Percentiles rank a stretch among this genome's conserved stretches.
Conservation (phyloP, 2,797 vertebrate genomes). For the Vireo griseus region DNA sequence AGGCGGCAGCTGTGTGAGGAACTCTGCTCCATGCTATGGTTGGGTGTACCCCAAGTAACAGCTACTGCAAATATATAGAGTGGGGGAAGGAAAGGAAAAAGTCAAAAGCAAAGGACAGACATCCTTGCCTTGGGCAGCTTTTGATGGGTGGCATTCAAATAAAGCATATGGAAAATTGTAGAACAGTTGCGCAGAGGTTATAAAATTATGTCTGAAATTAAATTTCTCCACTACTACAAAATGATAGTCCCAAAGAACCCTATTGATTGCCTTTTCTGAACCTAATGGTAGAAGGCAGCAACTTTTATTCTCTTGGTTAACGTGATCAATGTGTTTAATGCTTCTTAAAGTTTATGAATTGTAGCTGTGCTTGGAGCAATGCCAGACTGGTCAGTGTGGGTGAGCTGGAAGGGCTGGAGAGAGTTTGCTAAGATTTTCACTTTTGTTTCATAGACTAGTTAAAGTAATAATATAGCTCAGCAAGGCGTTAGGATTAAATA, state of each 20-base stretch:
- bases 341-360: slow-evolving; percentile 54
- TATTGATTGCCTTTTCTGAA: slow-evolving; percentile 31
- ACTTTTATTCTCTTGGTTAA: slow-evolving; percentile 50
- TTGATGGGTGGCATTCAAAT: slow-evolving; percentile 36
- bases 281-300: slow-evolving; percentile 47
- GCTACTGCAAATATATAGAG: not conserved
- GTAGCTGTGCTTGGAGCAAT: slow-evolving; percentile 41
- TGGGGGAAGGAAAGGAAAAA: not conserved
- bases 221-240: slow-evolving; percentile 27
- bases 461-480: not conserved
- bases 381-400: slow-evolving; percentile 21
- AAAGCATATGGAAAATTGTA: slow-evolving; percentile 59
- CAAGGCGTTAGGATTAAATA: not conserved
- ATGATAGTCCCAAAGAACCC: slow-evolving; percentile 63
- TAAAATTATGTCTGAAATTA: slow-evolving; percentile 54
- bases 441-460: not conserved
- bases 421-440: not conserved
- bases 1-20: not conserved
- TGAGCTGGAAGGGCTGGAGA: not conserved
- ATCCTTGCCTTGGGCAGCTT: slow-evolving; percentile 11
- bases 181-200: slow-evolving; percentile 59
- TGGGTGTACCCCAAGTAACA: not conserved
- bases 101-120: slow-evolving; percentile 46
- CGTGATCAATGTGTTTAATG: slow-evolving; percentile 63
- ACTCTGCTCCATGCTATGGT: not conserved